Base-by-base conservation (phyloP, 2,888 invertebrate genomes). In the Drosophila mimica region DNA sequence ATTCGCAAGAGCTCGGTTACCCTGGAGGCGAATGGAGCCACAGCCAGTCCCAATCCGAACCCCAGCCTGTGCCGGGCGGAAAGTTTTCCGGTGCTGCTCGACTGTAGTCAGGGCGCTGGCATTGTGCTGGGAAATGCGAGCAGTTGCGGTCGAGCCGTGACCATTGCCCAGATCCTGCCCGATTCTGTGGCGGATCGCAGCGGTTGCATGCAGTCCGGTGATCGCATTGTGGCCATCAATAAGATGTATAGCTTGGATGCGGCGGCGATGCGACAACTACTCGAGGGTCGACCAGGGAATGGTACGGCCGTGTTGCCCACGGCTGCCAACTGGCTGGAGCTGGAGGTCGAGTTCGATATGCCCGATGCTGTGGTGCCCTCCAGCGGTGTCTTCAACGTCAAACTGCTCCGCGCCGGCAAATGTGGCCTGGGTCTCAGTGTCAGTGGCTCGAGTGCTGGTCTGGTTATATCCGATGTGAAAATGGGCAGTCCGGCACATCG, bases 401-500 rank as follows among this genome's bases (percentile, higher is more conserved):
- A 98, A 92, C 94, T 99, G 59, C 96, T 97, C 6, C 96, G 96
- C 82, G 79, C 90, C 0, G 96, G 95, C 34, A 96, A 96, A 46
- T 95, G 95, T 33, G 97, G 97, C 6, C 94, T 99, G 17, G 99
- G 99, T 4, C 96, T 99, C 46, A 98, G 97, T n/a, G 96, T 98
- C 9, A 97, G 96, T 91, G 96, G 97, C 95, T 90, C 92, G 28
- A 92, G 92, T 62, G 93, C 92, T 6, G 91, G 97, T 0, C 95
- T 98, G 92, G 94, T 97, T 54, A 98, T 99, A 89, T 96, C 97
- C 0, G 97, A 98, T 88, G 97, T 99, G 17, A 96, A 97, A 65
- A 95, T 96, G 52, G 99, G 98, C 13, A 98, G 98, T 43, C 96
- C 97, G 0, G 98, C 99, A 0, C 97, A 99, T 93, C 94, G 98